Base-by-base conservation (phyloP, 2,888 invertebrate genomes). In the Catocala nupta region DNA sequence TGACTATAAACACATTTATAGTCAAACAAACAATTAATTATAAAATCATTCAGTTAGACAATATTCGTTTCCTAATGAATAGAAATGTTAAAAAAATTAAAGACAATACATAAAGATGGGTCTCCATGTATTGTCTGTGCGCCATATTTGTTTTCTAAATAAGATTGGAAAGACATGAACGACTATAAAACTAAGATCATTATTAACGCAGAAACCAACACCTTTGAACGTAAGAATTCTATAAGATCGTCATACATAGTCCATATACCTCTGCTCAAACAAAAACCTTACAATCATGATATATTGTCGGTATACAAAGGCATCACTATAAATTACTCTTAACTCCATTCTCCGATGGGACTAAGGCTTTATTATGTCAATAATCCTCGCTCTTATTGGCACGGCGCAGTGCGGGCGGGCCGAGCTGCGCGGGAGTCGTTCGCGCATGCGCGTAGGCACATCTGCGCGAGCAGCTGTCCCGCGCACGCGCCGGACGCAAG, bases 381-480 rank as follows among this genome's bases (percentile, higher is more conserved):
- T 77, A 73, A 78, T 71, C 68, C 65, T 53, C 57, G 53, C 54
- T 60, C 64, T 68, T 60, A 69, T 70, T 64, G 68, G 61, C 55
- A 69, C 51, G 44, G 55, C 62, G 54, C 52, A 45, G 34, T 63
- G 57, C 64, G 67, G 64, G 70, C 63, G 65, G 59, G 65, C 63
- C 70, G 63, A 55, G 66, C 69, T 69, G 70, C 70, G 53, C 60
- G 47, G 44, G 48, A 47, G 54, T 34, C 45, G 45, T 34, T 36
- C 34, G 49, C 33, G 64, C 54, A 34, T 55, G 61, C 62, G 59
- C 65, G 65, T 67, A 56, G 68, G 73, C 71, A 72, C 89, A 88
- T 85, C 87, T 88, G 88, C 86, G 75, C 71, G 58, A 59, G 76
- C 88, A 89, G 85, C 85, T 89, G 88, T 66, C 77, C 49, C 47